Percentiles rank a stretch among this genome's conserved stretches.
These are phyloP conservation scores for Diadegma fenestrale DNA, from an alignment of 2,888 invertebrate species.

Conservation along the genomic window DNA sequence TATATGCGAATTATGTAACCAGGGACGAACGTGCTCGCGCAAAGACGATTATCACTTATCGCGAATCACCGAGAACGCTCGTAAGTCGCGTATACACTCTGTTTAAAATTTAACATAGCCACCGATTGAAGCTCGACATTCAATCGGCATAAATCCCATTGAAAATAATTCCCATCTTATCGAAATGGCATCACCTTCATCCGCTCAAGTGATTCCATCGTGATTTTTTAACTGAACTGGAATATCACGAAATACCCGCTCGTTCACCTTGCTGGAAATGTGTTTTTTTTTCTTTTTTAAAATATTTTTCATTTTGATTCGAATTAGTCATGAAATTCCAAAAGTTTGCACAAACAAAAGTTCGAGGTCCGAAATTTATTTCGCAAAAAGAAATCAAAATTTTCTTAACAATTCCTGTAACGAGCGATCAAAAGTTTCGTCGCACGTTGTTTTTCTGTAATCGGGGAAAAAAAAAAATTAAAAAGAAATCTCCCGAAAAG, in stretches of 20 bases:
- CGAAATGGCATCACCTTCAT: background rate
- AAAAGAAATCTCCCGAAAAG: too few species aligned
- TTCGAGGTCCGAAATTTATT: background rate
- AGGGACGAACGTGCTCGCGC: constrained; percentile 45
- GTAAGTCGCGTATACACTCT: background rate
- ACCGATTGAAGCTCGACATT: constrained; percentile 25
- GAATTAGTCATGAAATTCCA: background rate
- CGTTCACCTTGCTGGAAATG: background rate
- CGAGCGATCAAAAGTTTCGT: too few species aligned
- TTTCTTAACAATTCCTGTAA: background rate
- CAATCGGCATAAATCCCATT: constrained; percentile 4
- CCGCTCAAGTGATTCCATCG: background rate
- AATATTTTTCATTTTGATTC: too few species aligned
- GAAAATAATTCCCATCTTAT: background rate
- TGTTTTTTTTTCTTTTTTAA: background rate
- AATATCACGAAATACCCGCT: background rate
- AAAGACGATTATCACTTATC: constrained; percentile 35
- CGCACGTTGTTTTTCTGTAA: too few species aligned
- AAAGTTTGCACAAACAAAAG: background rate
- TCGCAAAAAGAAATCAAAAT: background rate
- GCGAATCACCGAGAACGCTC: constrained; percentile 20
- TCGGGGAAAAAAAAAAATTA: too few species aligned
- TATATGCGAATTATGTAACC: constrained; percentile 36
- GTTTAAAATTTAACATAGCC: constrained; percentile 4
- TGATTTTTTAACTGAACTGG: background rate